Base-by-base conservation (phyloP, 1,140 invertebrate genomes). In the Eriosoma lanigerum region DNA sequence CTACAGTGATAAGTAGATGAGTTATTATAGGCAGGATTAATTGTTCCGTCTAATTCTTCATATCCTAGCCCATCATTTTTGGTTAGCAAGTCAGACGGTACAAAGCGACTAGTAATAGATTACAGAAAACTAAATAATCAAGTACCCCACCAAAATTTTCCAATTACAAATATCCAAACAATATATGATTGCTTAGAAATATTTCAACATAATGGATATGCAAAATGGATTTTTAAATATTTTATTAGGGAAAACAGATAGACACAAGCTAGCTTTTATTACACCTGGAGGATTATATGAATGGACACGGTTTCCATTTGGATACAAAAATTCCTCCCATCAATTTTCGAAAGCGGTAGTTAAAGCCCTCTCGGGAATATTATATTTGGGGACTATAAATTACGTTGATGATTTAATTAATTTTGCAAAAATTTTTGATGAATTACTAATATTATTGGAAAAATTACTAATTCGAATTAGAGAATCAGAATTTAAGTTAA, bases 161-260 rank as follows among this genome's bases (percentile, higher is more conserved):
- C 56, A 26, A 26, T 58, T 13, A 58, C 56, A 15, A 13, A 62
- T 29, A 62, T 62, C 12, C 58, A 62, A 62, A 29, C 26, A 0
- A 2, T 29, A 19, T 62, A 29, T 3, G 26, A 62, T 62, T 62
- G 58, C 19, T 19, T 62, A 32, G 58, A 62, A 29, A 13, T 62
- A 12, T 62, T 62, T 62, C 29, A 62, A 62, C 29, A 62, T 62
- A 19, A 62, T 62, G 26, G 58, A 62, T 9, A 62, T 62, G 26
- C 26, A 62, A 3, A 13, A 62, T 0, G 26, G 26, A 1, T 62
- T 62, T 62, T 9, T 19, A 1, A 62, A 62, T 32, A 62, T 62
- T 19, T 3, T 26, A 10, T 32, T 29, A 62, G 58, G 15, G 19
- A 32, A 2, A 19, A 29, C 26, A 17, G 1, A 62, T 26, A 62